phyloP scores from a whole-genome alignment of 2,113 vertebrate species.

The Odocoileus virginianus region DNA sequence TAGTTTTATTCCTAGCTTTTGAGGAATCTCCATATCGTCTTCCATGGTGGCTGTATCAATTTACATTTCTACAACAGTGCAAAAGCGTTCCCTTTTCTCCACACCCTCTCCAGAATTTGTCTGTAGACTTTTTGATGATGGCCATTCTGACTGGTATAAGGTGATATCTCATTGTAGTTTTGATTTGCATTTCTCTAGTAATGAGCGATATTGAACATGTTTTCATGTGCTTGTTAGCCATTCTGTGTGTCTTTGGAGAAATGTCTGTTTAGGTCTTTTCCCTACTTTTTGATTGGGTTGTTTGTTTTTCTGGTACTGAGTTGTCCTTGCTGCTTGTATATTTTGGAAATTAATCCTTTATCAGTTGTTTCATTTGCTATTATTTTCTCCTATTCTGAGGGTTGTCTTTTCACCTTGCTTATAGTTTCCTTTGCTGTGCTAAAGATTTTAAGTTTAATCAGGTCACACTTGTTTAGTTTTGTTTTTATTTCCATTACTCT shows the following conservation, averaged over 20 bases:
- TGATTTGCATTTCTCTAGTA: neutral
- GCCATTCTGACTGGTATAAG: neutral
- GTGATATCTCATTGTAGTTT: neutral
- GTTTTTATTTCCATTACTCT: neutral
- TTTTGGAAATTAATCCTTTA: neutral
- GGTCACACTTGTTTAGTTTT: neutral
- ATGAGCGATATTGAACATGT: neutral
- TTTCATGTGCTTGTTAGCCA: neutral
- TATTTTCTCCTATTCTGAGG: neutral
- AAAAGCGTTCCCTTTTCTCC: neutral
- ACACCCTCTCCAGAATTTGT: neutral
- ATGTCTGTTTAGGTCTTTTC: neutral
- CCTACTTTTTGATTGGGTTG: neutral
- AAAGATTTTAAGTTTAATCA: neutral
- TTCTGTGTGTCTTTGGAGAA: neutral
- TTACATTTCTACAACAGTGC: neutral
- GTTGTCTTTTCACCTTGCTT: neutral
- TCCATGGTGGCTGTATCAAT: neutral
- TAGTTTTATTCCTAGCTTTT: neutral
- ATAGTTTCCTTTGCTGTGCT: neutral
- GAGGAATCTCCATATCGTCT: neutral
- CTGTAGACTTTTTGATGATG: neutral
- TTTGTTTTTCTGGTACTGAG: neutral
- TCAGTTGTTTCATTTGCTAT: neutral
- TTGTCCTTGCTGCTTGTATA: neutral